These are phyloP conservation scores for Zaprionus camerounensis DNA, from an alignment of 1,140 invertebrate species.

Conservation along the genomic window DNA sequence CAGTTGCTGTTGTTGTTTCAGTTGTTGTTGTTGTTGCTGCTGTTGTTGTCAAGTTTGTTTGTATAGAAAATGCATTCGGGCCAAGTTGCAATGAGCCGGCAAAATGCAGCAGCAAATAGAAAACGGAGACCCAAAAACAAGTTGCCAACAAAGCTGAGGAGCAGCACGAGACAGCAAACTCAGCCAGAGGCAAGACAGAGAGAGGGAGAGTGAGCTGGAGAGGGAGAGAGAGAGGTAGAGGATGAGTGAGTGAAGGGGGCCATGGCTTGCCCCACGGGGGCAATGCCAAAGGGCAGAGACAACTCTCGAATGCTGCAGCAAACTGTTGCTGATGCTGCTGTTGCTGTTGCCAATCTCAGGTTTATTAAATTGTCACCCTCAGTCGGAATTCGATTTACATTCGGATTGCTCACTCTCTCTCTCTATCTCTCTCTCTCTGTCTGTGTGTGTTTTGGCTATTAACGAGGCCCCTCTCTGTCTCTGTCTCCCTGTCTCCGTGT, in stretches of 20 bases:
- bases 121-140: constrained; percentile 56
- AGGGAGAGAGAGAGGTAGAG: constrained; percentile 38
- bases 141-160: constrained; percentile 43
- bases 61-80: constrained; percentile 80
- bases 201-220: neutral
- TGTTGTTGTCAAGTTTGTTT: constrained; percentile 54
- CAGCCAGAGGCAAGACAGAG: constrained; percentile 2
- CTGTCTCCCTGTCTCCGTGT: constrained; percentile 5
- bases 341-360: constrained; percentile 27
- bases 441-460: constrained; percentile 38
- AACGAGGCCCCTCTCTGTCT: neutral
- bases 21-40: constrained; percentile 24
- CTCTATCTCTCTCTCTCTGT: neutral
- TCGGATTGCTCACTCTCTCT: constrained; percentile 9
- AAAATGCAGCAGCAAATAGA: constrained; percentile 71
- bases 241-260: constrained; percentile 9
- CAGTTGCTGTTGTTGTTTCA: constrained; percentile 14
- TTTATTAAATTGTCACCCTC: constrained; percentile 73
- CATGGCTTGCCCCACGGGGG: constrained; percentile 2
- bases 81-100: constrained; percentile 80
- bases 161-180: neutral
- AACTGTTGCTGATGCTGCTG: constrained; percentile 27
- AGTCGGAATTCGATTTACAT: constrained; percentile 59
- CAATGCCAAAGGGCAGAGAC: constrained; percentile 67
- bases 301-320: constrained; percentile 42